Evolutionary conservation across 2,797 vertebrate genomes (phyloP).

Genomic region (Neoniphon sammara): DNA sequence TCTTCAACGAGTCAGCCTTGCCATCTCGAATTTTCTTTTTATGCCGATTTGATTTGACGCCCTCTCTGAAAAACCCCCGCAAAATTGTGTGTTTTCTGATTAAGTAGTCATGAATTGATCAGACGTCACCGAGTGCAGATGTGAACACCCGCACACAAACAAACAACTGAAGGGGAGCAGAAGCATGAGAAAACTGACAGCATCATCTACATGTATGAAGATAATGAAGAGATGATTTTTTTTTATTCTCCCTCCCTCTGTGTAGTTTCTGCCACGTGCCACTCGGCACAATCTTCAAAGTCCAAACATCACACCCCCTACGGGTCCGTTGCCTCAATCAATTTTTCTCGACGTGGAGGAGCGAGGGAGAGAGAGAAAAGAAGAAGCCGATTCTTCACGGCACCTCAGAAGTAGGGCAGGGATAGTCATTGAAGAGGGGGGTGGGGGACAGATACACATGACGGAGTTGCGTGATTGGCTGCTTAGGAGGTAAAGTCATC

Average conservation of each 20-base stretch:
- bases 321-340: constrained; percentile 70
- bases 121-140: constrained; percentile 4
- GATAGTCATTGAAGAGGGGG: constrained; percentile 62
- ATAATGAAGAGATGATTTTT: constrained; percentile 36
- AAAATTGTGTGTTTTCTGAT: constrained; percentile 9
- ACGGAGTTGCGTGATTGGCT: constrained; percentile 70
- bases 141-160: constrained; percentile 27
- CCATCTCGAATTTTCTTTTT: constrained; percentile 4
- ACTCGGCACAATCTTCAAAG: constrained; percentile 67
- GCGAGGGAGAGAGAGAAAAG: constrained; percentile 48
- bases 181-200: constrained; percentile 22
- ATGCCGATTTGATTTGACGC: constrained; percentile 22
- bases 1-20: background rate
- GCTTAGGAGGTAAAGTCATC: constrained; percentile 57
- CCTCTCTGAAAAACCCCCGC: background rate
- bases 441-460: constrained; percentile 6
- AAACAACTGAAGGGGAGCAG: constrained; percentile 32
- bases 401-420: constrained; percentile 81
- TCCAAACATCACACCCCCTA: constrained; percentile 58
- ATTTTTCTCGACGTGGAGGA: constrained; percentile 62
- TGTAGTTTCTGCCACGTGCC: constrained; percentile 46
- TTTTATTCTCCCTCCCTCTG: background rate
- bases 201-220: constrained; percentile 34
- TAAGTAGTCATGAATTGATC: constrained; percentile 23
- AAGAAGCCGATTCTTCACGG: constrained; percentile 77